Conservation (phyloP, 2,113 vertebrate species). For the Megaceryle torquata region DNA sequence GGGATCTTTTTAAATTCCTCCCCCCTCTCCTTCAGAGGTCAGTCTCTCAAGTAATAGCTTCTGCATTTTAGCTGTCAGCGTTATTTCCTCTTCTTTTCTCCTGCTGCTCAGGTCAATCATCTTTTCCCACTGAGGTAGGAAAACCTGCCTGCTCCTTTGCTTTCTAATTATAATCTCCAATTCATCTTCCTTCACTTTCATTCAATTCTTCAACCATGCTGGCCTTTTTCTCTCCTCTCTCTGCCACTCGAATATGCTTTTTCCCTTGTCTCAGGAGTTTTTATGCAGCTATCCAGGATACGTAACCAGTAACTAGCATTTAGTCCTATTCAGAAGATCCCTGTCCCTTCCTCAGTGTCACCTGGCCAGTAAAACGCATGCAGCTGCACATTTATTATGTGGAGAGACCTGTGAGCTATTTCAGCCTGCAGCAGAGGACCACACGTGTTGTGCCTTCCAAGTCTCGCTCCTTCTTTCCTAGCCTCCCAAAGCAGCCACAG, state of each 20-base stretch:
- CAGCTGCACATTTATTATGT: background rate
- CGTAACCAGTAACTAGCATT: background rate
- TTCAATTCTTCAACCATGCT: background rate
- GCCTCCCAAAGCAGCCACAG: background rate
- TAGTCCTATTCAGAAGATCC: background rate
- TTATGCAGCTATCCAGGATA: background rate
- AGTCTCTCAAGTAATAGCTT: slow-evolving; percentile 54
- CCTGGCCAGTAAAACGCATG: background rate
- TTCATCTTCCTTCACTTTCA: slow-evolving; percentile 41
- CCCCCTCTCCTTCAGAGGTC: slow-evolving; percentile 13
- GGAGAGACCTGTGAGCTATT: background rate
- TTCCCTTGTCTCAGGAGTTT: background rate
- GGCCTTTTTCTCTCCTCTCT: background rate
- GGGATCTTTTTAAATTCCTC: background rate
- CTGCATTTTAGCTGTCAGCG: slow-evolving; percentile 42
- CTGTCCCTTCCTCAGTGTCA: background rate
- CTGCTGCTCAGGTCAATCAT: slow-evolving; percentile 53
- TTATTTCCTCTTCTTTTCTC: slow-evolving; percentile 56
- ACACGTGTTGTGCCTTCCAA: background rate
- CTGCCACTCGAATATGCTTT: background rate
- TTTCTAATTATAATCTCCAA: slow-evolving; percentile 47
- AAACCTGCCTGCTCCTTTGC: slow-evolving; percentile 36
- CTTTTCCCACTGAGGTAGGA: slow-evolving; percentile 39
- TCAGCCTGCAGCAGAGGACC: background rate
- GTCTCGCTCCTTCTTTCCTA: background rate